A percentile compares a stretch with the other conserved stretches of the same genome.
phyloP scores from a whole-genome alignment of 2,888 invertebrate genomes.

The Xestia rhomboidea region DNA sequence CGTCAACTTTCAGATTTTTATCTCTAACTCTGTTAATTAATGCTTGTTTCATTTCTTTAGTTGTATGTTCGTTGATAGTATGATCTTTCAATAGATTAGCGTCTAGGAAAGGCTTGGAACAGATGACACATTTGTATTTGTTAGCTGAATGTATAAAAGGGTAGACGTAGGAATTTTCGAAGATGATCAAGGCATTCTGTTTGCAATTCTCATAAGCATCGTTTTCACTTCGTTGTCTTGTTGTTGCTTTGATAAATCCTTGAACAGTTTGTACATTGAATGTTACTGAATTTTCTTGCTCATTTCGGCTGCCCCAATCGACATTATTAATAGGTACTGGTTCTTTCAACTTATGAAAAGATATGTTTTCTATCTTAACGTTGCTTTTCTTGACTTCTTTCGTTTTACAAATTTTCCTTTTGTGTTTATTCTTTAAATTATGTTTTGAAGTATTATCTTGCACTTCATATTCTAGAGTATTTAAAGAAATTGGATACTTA shows the following conservation, averaged over 20 bases:
- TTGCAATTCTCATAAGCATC: conserved; percentile 72
- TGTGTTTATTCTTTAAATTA: conserved; percentile 21
- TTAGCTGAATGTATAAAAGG: conserved; percentile 81
- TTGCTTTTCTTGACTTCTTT: conserved; percentile 17
- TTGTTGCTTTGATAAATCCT: conserved; percentile 48
- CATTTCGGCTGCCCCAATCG: conserved; percentile 61
- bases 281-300: conserved; percentile 62
- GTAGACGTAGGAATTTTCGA: conserved; percentile 80
- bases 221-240: conserved; percentile 55
- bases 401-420: conserved; percentile 29
- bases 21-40: conserved; percentile 76
- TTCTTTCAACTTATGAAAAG: conserved; percentile 70
- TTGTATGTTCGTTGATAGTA: conserved; percentile 69
- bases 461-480: conserved; percentile 70
- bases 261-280: conserved; percentile 73
- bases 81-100: conserved; percentile 76
- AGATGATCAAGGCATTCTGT: conserved; percentile 78
- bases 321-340: conserved; percentile 76
- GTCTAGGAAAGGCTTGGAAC: conserved; percentile 76
- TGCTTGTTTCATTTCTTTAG: conserved; percentile 74
- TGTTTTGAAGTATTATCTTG: conserved; percentile 54
- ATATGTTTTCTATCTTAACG: conserved; percentile 56
- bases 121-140: conserved; percentile 83
- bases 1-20: conserved; percentile 81
- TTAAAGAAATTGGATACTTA: conserved; percentile 77